phyloP scores from a whole-genome alignment of 2,888 invertebrate genomes.

The Dilophus febrilis region DNA sequence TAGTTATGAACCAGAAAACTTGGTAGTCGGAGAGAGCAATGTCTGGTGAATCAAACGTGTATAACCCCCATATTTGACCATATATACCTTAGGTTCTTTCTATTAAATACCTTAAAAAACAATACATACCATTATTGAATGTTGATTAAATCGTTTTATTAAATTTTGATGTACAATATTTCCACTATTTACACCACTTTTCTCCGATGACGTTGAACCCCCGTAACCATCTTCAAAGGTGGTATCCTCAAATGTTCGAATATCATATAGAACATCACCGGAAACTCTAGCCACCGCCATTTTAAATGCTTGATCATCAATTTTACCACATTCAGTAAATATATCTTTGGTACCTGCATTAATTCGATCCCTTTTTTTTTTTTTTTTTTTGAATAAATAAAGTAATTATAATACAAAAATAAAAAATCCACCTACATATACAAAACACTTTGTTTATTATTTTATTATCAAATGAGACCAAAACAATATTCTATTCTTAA shows the following conservation, averaged over 20 bases:
- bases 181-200: slow-evolving; percentile 29
- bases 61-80: too few relatives aligned
- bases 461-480: too few relatives aligned
- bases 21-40: too few relatives aligned
- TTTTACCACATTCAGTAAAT: slow-evolving; percentile 93
- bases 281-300: slow-evolving; percentile 62
- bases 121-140: slow-evolving; percentile 76
- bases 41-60: too few relatives aligned
- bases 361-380: slow-evolving; percentile 48
- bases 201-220: slow-evolving; percentile 26
- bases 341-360: slow-evolving; percentile 83
- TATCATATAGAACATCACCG: slow-evolving; percentile 66
- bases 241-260: slow-evolving; percentile 62
- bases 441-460: too few relatives aligned
- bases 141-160: slow-evolving; percentile 93
- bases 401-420: too few relatives aligned
- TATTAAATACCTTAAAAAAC: too few relatives aligned
- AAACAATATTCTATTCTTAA: too few relatives aligned
- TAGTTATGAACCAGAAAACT: too few relatives aligned
- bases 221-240: slow-evolving; percentile 48
- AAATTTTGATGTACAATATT: slow-evolving; percentile 74
- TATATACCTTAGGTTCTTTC: too few relatives aligned
- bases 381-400: too few relatives aligned
- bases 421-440: slow-evolving; percentile 24
- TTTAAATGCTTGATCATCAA: slow-evolving; percentile 71